Base-by-base conservation (phyloP, 2,113 vertebrate genomes). In the Thymallus thymallus region DNA sequence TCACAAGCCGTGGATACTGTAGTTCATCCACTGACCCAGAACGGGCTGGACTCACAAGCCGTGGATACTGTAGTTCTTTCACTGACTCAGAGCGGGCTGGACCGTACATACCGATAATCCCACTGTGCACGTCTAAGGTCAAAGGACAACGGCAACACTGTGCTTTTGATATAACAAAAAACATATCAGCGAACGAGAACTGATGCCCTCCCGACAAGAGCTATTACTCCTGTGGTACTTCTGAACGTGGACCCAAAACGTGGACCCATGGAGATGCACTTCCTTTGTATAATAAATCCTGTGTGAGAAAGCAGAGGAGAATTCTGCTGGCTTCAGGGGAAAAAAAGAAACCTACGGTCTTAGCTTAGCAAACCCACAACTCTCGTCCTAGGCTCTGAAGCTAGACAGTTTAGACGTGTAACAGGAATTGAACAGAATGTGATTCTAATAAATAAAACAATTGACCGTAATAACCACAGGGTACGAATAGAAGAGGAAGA, bases 191-290 rank as follows among this genome's bases (percentile, higher is more conserved):
- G 61, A 69, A 80, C 71, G 68, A 83, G 77, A 82, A 80, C 64
- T 0, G 62, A 76, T 26, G 24, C 20, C 23, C 45, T 82, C 62
- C 66, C 80, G 79, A 85, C 83, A 80, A 77, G 70, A 81, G 74
- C 69, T 73, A 79, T 86, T 71, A 83, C 71, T 85, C 63, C n/a
- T 3, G 55, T 69, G 71, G 26, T 26, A 26, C 26, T 2, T 26
- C 26, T 26, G 1, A 26, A 26, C 26, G 26, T 26, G 26, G 26
- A 26, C 26, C 26, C 26, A 26, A 76, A 88, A 85, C 51, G 68
- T 68, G 58, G 82, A 84, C 82, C 74, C 78, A 83, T 78, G 78
- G 80, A 82, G 79, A 86, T 75, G 83, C 81, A 84, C 76, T 85
- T 72, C 35, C 35, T 41, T 65, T 71, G 35, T 41, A 68, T 80